Percentiles rank a stretch among this genome's conserved stretches.
These are phyloP conservation scores for Diaperis boleti DNA, from an alignment of 2,888 invertebrate species.

Conservation along the genomic window DNA sequence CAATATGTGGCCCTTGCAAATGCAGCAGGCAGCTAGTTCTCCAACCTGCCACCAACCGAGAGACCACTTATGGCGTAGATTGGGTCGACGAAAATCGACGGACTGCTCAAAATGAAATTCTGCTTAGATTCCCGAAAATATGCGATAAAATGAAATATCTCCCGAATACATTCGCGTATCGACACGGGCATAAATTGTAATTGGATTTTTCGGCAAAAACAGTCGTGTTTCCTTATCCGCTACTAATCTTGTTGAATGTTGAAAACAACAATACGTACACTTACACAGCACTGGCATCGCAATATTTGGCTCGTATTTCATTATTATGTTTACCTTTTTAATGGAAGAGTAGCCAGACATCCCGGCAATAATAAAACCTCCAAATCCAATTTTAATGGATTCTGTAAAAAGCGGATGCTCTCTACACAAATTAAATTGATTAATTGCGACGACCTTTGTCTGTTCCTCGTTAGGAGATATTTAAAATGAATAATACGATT, in stretches of 20 bases:
- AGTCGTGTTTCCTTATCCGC: too few species aligned
- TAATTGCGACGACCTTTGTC: constrained; percentile 42
- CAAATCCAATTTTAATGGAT: constrained; percentile 40
- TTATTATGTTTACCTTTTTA: constrained; percentile 9
- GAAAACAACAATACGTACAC: constrained; percentile 1
- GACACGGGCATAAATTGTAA: too few species aligned
- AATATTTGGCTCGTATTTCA: not conserved
- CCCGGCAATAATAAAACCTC: constrained; percentile 11
- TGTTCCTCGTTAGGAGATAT: constrained; percentile 30
- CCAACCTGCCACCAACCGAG: constrained; percentile 36
- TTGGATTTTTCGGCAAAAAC: too few species aligned
- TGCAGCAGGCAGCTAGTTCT: constrained; percentile 14
- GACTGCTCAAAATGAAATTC: constrained; percentile 53
- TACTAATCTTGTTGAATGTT: not conserved
- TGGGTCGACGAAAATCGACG: constrained; percentile 43
- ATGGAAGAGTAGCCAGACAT: constrained; percentile 15
- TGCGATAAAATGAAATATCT: not conserved
- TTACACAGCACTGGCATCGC: not conserved
- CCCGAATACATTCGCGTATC: too few species aligned
- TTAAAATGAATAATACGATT: constrained; percentile 39
- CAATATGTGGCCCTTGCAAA: constrained; percentile 16
- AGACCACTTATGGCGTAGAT: constrained; percentile 53
- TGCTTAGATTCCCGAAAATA: constrained; percentile 43
- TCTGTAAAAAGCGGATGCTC: constrained; percentile 25
- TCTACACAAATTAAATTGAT: constrained; percentile 42